Evolutionary conservation across 2,888 invertebrate genomes (phyloP), one percentile per base, ranked within the genome.

Genomic region (Halictus quadricinctus): DNA sequence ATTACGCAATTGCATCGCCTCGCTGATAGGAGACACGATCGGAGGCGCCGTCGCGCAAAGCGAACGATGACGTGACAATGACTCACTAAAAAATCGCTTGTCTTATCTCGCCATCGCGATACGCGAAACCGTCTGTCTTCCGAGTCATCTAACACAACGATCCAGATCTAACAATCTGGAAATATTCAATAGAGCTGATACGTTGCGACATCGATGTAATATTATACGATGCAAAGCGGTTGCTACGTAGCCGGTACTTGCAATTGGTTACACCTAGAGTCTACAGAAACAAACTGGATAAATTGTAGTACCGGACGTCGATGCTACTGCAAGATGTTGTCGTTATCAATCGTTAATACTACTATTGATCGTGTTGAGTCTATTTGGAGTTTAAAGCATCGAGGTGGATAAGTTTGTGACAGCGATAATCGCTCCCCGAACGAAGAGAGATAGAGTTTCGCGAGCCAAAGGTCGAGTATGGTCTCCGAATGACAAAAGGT

Each of bases 1-100:
- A 76, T 84, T 84, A 43, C 60, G 84, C 60, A 80, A 85, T 72
- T 41, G 25, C n/a, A 25, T 82, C 29, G 46, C 50, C 74, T 18
- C 72, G 60, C 18, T 70, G 78, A 82, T 72, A 84, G 29, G 21
- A 13, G 58, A 48, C 46, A 6, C 75, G 72, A 58, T 72, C 41
- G n/a, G 12, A 70, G 76, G 46, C 69, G 69, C 60, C 48, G 3
- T 18, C n/a, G n/a, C n/a, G 66, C 8, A 21, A 74, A 69, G 12
- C 10, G 29, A 43, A 50, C 36, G 50, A 18, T 58, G 36, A 36
- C 36, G 36, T 36, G 36, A 36, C 36, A 36, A 36, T 36, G 58
- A 70, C 29, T 72, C 73, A 74, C 46, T 69, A 18, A 54, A n/a
- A 29, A 43, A 80, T 73, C 13, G 7, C 29, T 43, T 60, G 29